Evolutionary conservation across 1,140 invertebrate species (phyloP), one percentile per base, ranked within the genome.

Genomic region (Artemia franciscana): DNA sequence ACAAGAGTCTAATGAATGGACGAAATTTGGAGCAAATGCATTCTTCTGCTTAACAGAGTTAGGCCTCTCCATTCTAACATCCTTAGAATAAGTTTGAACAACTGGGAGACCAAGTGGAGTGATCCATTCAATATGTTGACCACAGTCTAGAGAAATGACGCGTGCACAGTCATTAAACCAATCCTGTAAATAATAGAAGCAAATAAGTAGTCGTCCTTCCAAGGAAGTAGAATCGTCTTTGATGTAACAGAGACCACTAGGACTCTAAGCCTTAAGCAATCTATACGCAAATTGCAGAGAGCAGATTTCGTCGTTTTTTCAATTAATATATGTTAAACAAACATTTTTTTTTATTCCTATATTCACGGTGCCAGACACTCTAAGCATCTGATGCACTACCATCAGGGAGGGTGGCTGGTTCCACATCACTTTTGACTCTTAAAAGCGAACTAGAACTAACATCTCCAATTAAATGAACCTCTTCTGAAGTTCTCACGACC

Each of bases 21-120:
- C 88, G 73, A 92, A 99, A 77, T 99, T 99, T 3, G 96, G 95
- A 24, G 95, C 88, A 77, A 98, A 98, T 18, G 91, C 94, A 78
- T 98, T 98, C 70, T 85, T 93, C 71, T 98, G 92, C 73, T 96
- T 96, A 71, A 86, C 78, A 1, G 81, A 77, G 74, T 94, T 89
- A 23, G 89, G 86, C 68, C 82, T 81, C 61, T 86, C 91, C 69
- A 59, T 78, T 51, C 74, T 65, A 60, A 63, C 65, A 18, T 21
- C 25, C n/a, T 61, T 61, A 21, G 24, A 77, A 70, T 99, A 99
- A 0, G 93, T 92, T 73, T 99, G 96, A 58, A 95, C 77, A 51
- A 98, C 84, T 0, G 91, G 91, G 60, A 98, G 75, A 1, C 93
- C 93, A 27, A 99, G 73, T 3, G 95, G 94, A 18, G 95, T 98